Percentiles rank a stretch among this genome's conserved stretches.
Conservation (phyloP, 2,888 invertebrate genomes). For the Plagiodera versicolora region DNA sequence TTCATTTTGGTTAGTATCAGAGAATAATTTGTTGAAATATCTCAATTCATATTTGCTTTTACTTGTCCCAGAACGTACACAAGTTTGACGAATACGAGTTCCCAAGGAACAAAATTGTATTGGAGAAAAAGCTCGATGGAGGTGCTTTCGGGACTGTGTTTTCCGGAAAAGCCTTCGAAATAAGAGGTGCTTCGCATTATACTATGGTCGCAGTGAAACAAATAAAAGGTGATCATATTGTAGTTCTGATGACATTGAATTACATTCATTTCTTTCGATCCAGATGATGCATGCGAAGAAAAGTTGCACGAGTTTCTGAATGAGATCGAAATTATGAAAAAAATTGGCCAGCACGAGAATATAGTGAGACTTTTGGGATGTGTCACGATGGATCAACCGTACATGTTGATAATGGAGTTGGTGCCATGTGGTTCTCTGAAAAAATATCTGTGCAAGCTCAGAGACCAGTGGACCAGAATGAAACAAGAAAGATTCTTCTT, state of each 20-base stretch:
- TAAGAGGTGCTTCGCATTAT: constrained; percentile 57
- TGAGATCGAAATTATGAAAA: constrained; percentile 78
- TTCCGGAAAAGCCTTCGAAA: constrained; percentile 63
- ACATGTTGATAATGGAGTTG: constrained; percentile 77
- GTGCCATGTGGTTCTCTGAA: constrained; percentile 77
- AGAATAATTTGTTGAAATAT: too few relatives aligned
- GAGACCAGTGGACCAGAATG: constrained; percentile 44
- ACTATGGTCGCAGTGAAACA: constrained; percentile 73
- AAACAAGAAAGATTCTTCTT: constrained; percentile 34
- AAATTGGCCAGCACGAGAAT: constrained; percentile 68
- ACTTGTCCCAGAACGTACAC: constrained; percentile 29
- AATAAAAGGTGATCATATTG: constrained; percentile 60
- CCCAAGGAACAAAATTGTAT: constrained; percentile 41
- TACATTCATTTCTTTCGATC: too few relatives aligned
- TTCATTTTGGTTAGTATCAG: neutral
- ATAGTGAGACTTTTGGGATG: constrained; percentile 76
- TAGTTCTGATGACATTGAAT: too few relatives aligned
- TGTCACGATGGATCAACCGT: constrained; percentile 69
- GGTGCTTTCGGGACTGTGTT: constrained; percentile 79
- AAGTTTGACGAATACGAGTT: constrained; percentile 45
- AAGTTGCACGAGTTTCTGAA: constrained; percentile 71
- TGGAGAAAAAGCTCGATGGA: constrained; percentile 62
- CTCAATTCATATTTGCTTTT: neutral
- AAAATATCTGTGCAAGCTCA: constrained; percentile 60
- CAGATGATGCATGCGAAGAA: constrained; percentile 60